A percentile compares a stretch with the other conserved stretches of the same genome.
These are phyloP conservation scores for Acanthoscelides obtectus DNA, from an alignment of 2,888 invertebrate genomes.

Conservation along the genomic window DNA sequence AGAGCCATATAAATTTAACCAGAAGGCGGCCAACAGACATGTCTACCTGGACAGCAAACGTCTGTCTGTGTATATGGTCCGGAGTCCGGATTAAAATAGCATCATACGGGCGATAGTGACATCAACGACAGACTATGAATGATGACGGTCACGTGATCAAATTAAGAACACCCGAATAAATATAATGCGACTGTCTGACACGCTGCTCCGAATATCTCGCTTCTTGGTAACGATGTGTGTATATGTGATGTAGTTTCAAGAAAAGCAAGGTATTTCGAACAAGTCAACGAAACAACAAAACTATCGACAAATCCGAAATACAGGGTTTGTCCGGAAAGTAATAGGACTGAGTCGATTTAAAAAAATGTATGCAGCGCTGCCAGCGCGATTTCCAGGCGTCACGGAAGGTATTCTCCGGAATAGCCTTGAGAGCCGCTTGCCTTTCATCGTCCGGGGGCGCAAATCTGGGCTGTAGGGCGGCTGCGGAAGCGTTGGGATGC, in stretches of 20 bases:
- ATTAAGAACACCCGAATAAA: constrained; percentile 21
- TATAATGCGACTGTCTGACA: neutral
- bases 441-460: no score
- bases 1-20: neutral
- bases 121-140: constrained; percentile 42
- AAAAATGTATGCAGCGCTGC: no score
- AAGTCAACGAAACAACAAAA: no score
- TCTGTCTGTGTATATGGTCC: neutral
- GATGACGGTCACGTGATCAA: constrained; percentile 43
- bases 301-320: no score
- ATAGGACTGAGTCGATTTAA: no score
- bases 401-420: no score
- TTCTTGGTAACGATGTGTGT: neutral
- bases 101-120: neutral
- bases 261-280: no score
- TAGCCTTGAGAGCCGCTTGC: no score
- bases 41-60: neutral
- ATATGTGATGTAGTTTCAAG: neutral
- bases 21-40: neutral
- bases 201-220: neutral
- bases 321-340: no score
- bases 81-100: neutral
- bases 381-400: no score
- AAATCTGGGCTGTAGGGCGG: no score
- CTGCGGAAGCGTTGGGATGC: no score